Conservation (phyloP, 2,113 vertebrate species). For the Microtus ochrogaster region DNA sequence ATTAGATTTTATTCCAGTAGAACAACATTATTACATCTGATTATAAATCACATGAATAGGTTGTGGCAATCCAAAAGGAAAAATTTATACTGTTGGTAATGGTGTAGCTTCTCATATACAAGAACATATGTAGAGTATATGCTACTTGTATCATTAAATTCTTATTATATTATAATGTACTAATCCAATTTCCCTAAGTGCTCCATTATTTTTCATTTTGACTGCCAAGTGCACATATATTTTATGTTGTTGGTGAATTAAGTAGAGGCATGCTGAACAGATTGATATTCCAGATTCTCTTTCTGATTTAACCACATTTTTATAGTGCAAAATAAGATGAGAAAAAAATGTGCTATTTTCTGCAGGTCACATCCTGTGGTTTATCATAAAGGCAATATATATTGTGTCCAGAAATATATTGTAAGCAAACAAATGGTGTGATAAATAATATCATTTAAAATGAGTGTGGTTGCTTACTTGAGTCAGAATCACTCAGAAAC, state of each 20-base stretch:
- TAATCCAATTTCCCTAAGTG: constrained; percentile 86
- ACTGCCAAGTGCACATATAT: constrained; percentile 83
- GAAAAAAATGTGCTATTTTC: constrained; percentile 72
- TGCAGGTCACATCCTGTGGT: constrained; percentile 60
- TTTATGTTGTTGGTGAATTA: constrained; percentile 84
- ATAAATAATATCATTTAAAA: constrained; percentile 67
- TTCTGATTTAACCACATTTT: constrained; percentile 77
- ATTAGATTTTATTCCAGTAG: constrained; percentile 82
- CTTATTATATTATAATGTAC: constrained; percentile 84
- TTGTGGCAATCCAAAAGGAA: constrained; percentile 79
- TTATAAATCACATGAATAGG: constrained; percentile 80
- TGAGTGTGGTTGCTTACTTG: constrained; percentile 13
- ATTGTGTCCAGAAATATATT: constrained; percentile 56
- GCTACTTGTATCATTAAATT: constrained; percentile 86
- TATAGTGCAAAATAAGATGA: constrained; percentile 77
- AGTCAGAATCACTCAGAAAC: constrained; percentile 41
- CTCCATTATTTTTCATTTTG: constrained; percentile 87
- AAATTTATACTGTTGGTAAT: constrained; percentile 79
- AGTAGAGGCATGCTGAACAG: constrained; percentile 73
- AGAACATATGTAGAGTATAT: constrained; percentile 81
- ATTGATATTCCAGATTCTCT: constrained; percentile 80
- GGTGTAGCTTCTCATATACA: constrained; percentile 75
- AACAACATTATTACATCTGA: constrained; percentile 80
- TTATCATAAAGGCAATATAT: constrained; percentile 78
- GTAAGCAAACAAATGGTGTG: constrained; percentile 32